A percentile compares a stretch with the other conserved stretches of the same genome.
These are phyloP conservation scores for Lithophane semibrunnea DNA, from an alignment of 2,888 invertebrate genomes.

Conservation along the genomic window DNA sequence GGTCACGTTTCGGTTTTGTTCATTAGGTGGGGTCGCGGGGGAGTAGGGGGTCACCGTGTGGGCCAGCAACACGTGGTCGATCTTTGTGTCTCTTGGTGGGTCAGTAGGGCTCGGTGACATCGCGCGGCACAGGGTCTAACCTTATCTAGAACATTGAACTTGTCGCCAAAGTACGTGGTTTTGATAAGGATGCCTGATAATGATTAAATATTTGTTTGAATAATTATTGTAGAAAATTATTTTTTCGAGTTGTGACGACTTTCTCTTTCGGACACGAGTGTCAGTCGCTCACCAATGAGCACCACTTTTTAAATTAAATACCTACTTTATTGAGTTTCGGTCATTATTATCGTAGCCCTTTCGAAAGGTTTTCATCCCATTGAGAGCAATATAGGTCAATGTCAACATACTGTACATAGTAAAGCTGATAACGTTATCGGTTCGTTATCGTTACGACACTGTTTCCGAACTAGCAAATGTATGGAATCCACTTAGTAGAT, in stretches of 20 bases:
- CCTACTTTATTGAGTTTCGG: too few species aligned
- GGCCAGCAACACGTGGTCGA: constrained; percentile 55
- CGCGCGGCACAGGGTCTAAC: background rate
- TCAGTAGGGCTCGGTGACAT: constrained; percentile 35
- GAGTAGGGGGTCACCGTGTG: background rate
- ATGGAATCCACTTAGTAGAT: background rate
- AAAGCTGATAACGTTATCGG: constrained; percentile 32
- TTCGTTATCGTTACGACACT: constrained; percentile 14
- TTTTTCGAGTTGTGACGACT: too few species aligned
- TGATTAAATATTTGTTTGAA: background rate
- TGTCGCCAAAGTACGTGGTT: constrained; percentile 27
- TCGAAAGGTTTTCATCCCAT: background rate
- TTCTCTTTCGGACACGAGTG: too few species aligned
- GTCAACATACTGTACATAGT: constrained; percentile 2
- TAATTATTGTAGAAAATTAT: background rate
- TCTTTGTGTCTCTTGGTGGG: constrained; percentile 41
- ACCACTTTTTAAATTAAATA: too few species aligned
- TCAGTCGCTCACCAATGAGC: too few species aligned
- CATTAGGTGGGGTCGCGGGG: constrained; percentile 2
- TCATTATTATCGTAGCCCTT: background rate
- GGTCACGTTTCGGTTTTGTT: constrained; percentile 13
- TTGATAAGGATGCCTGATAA: constrained; percentile 11
- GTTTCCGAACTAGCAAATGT: background rate
- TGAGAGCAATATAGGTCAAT: constrained; percentile 18
- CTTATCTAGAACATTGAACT: constrained; percentile 60